Conservation (phyloP, 2,797 vertebrate genomes). For the Melanotaenia trifasciata region DNA sequence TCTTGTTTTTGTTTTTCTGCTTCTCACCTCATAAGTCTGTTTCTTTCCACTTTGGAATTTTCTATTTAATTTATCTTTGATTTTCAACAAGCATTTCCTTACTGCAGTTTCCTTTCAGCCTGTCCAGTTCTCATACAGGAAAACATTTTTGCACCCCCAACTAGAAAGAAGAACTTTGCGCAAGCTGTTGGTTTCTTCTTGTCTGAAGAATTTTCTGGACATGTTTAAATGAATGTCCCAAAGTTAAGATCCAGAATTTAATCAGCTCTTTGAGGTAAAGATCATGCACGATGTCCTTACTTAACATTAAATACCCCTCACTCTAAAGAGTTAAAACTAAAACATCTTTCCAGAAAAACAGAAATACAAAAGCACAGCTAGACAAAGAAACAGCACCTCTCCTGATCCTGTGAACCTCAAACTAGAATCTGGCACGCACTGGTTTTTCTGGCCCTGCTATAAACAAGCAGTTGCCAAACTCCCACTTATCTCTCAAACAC, state of each 20-base stretch:
- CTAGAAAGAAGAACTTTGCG: not conserved
- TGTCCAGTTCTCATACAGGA: not conserved
- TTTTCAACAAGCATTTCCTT: not conserved
- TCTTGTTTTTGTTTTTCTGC: not conserved
- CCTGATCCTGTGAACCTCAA: slow-evolving; percentile 22
- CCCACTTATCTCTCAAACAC: slow-evolving; percentile 31
- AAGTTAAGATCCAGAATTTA: not conserved
- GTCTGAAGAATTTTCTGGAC: not conserved
- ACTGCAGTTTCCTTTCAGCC: not conserved
- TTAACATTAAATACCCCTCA: not conserved
- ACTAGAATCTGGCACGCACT: slow-evolving; percentile 22
- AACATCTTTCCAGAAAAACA: not conserved
- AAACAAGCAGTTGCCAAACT: slow-evolving; percentile 34
- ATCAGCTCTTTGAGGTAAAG: not conserved
- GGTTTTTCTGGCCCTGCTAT: slow-evolving; percentile 30
- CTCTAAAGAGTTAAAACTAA: slow-evolving; percentile 2
- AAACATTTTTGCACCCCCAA: not conserved
- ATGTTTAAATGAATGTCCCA: not conserved
- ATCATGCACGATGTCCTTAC: not conserved
- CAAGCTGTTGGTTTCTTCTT: not conserved
- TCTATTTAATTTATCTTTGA: not conserved
- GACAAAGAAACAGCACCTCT: slow-evolving; percentile 12
- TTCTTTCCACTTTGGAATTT: not conserved
- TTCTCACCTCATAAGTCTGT: not conserved
- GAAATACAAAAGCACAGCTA: not conserved